These are phyloP conservation scores for Actinia tenebrosa DNA, from an alignment of 64 coral and sea anemone species.

Conservation along the genomic window DNA sequence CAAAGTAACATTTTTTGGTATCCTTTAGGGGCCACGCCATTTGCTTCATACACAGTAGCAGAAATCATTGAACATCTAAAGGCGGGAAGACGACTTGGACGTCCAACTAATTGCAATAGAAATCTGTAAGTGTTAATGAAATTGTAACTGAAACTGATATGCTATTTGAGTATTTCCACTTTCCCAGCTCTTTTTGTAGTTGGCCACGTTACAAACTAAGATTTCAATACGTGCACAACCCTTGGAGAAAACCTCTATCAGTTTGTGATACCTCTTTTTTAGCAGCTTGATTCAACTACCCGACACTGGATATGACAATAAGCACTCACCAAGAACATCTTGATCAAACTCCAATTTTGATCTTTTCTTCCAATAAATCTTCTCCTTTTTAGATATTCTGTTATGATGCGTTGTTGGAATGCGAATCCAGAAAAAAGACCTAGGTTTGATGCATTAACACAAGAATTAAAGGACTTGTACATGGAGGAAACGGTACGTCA, in stretches of 20 bases:
- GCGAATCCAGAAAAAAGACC: conserved; percentile 34
- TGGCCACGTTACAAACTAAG: no score
- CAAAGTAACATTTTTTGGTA: neutral
- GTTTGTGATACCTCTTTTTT: no score
- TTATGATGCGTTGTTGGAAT: conserved; percentile 54
- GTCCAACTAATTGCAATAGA: conserved; percentile 20
- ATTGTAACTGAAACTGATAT: neutral
- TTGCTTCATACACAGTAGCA: conserved; percentile 3
- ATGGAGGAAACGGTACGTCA: conserved; percentile 33
- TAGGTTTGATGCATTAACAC: conserved; percentile 26
- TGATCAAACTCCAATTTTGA: neutral
- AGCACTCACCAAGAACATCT: no score
- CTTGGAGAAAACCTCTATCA: no score
- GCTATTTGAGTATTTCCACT: no score
- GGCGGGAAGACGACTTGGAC: conserved; percentile 30
- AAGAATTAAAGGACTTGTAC: conserved; percentile 31
- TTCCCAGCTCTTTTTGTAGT: no score
- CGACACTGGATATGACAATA: neutral
- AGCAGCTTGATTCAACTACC: neutral
- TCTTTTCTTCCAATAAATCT: neutral
- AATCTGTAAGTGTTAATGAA: conserved; percentile 18
- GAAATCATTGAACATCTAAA: conserved; percentile 25
- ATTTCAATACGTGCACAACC: no score
- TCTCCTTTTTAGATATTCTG: conserved; percentile 21
- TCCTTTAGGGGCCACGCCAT: neutral